These are phyloP conservation scores for Drosophila suboccidentalis DNA, from an alignment of 2,888 invertebrate genomes.

Conservation along the genomic window DNA sequence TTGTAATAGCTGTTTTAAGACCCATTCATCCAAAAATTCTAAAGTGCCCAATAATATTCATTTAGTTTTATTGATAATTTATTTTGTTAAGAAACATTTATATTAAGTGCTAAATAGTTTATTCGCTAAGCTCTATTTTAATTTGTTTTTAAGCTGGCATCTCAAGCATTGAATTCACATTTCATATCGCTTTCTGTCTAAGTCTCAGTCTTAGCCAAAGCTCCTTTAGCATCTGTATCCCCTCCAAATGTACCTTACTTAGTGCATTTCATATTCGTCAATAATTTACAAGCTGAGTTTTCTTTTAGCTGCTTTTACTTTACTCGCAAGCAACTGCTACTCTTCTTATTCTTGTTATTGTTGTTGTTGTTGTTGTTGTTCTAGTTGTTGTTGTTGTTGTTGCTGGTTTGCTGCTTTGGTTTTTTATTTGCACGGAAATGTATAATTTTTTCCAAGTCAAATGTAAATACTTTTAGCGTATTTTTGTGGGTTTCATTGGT, in stretches of 20 bases:
- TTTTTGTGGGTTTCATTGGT: conserved; percentile 77
- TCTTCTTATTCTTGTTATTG: conserved; percentile 23
- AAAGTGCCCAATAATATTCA: no score
- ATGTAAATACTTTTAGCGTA: conserved; percentile 82
- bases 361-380: conserved; percentile 24
- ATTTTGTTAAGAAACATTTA: no score
- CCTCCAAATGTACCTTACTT: conserved; percentile 13
- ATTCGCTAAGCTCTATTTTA: no score
- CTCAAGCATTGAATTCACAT: neutral
- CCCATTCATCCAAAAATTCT: no score
- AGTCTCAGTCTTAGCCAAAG: neutral
- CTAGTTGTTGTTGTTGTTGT: neutral
- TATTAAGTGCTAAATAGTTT: no score
- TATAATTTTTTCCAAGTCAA: conserved; percentile 80
- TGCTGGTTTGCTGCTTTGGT: conserved; percentile 39
- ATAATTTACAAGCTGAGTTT: conserved; percentile 38
- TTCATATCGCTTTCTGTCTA: neutral
- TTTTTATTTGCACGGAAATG: conserved; percentile 83
- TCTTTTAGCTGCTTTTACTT: conserved; percentile 24
- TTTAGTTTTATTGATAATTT: no score
- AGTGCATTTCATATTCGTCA: conserved; percentile 66
- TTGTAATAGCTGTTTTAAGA: no score
- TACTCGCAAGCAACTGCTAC: conserved; percentile 32
- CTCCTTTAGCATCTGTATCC: neutral
- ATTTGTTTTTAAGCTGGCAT: no score